phyloP scores from a whole-genome alignment of 2,113 vertebrate genomes.

The Cyprinodon variegatus region DNA sequence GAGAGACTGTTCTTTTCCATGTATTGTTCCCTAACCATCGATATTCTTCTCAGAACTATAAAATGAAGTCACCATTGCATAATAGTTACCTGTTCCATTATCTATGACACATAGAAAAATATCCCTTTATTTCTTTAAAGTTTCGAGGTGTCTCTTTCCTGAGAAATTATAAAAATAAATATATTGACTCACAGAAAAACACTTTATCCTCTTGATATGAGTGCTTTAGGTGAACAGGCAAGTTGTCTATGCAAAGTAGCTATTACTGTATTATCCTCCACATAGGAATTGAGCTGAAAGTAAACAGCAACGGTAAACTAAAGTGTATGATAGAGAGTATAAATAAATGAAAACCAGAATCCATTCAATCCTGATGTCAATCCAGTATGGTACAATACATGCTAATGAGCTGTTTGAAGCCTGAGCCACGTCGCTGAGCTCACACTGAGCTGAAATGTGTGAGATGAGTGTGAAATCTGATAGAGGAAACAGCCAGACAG shows the following conservation, averaged over 20 bases:
- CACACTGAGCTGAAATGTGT: constrained; percentile 54
- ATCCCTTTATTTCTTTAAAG: too few species aligned
- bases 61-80: not conserved
- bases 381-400: constrained; percentile 52
- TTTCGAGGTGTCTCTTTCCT: too few species aligned
- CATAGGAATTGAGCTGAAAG: not conserved
- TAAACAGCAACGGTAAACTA: constrained; percentile 14
- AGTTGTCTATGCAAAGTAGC: not conserved
- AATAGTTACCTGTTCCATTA: too few species aligned
- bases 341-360: constrained; percentile 43
- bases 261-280: not conserved
- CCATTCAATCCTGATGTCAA: constrained; percentile 42
- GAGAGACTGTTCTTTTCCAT: not conserved
- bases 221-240: not conserved
- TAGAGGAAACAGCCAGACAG: constrained; percentile 63
- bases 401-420: constrained; percentile 65
- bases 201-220: not conserved
- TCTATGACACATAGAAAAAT: too few species aligned
- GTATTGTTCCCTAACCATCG: not conserved
- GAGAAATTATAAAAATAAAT: not conserved
- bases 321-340: not conserved
- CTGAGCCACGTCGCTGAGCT: constrained; percentile 47
- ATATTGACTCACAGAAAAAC: not conserved
- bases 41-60: not conserved
- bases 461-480: constrained; percentile 67